A percentile compares a stretch with the other conserved stretches of the same genome.
These are phyloP conservation scores for Thalassarche chlororhynchos DNA, from an alignment of 2,113 vertebrate genomes.

Conservation along the genomic window DNA sequence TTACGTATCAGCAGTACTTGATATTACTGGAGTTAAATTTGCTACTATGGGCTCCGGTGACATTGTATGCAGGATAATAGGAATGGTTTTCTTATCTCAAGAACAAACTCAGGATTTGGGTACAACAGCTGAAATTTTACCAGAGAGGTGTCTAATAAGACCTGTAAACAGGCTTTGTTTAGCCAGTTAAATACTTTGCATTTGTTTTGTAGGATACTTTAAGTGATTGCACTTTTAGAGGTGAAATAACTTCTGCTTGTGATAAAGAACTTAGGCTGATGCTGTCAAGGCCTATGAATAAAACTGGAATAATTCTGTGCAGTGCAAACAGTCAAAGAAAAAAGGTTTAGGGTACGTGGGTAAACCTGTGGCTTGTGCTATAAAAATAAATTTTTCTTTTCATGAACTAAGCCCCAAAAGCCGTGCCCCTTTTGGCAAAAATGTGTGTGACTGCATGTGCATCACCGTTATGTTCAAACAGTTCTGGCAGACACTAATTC, in stretches of 20 bases:
- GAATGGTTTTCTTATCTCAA: background rate
- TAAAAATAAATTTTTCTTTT: background rate
- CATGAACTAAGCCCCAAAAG: background rate
- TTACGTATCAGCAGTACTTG: background rate
- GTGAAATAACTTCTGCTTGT: background rate
- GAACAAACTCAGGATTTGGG: background rate
- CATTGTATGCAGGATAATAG: background rate
- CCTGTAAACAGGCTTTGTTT: background rate
- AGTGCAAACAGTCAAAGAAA: background rate
- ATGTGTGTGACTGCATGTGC: background rate
- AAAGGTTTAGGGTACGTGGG: background rate
- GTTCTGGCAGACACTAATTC: background rate
- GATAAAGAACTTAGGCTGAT: background rate
- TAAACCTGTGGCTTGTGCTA: background rate
- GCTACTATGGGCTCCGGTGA: background rate
- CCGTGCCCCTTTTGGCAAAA: background rate
- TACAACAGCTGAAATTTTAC: background rate
- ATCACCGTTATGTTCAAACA: background rate
- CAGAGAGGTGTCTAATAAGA: background rate
- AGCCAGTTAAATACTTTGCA: background rate
- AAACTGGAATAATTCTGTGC: background rate
- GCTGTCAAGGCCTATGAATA: background rate
- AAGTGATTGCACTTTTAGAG: background rate
- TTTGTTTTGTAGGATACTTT: background rate
- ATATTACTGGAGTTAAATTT: background rate